Evolutionary conservation across 2,797 vertebrate species (phyloP).

Genomic region (Hapalemur alaotrensis): DNA sequence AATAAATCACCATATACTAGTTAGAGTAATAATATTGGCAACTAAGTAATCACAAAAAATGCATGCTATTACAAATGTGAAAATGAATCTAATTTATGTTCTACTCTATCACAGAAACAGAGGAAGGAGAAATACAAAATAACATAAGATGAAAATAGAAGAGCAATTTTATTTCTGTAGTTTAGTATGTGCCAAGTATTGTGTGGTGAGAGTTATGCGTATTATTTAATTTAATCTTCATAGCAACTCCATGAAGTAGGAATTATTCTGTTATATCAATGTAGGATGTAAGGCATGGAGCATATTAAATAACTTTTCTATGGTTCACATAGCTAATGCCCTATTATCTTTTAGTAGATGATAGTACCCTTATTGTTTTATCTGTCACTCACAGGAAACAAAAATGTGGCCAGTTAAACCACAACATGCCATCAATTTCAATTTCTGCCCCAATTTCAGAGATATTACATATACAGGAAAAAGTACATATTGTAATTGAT

Average conservation of each 20-base stretch:
- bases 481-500: not conserved
- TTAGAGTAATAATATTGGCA: not conserved
- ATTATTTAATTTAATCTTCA: not conserved
- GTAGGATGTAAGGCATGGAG: not conserved
- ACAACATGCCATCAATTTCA: not conserved
- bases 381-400: not conserved
- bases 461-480: not conserved
- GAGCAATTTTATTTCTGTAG: slow-evolving; percentile 11
- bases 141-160: not conserved
- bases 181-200: not conserved
- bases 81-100: slow-evolving; percentile 14
- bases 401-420: not conserved
- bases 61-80: not conserved
- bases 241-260: not conserved
- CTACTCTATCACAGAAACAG: not conserved
- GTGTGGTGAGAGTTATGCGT: not conserved
- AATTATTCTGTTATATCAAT: not conserved
- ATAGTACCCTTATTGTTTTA: slow-evolving; percentile 21
- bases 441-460: slow-evolving; percentile 33
- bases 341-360: not conserved
- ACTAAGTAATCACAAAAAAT: not conserved
- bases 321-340: not conserved
- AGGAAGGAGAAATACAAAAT: slow-evolving; percentile 7
- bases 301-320: not conserved
- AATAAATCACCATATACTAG: not conserved